A percentile compares a stretch with the other conserved stretches of the same genome.
Evolutionary conservation across 2,888 invertebrate species (phyloP).

Genomic region (Miltochrista miniata): DNA sequence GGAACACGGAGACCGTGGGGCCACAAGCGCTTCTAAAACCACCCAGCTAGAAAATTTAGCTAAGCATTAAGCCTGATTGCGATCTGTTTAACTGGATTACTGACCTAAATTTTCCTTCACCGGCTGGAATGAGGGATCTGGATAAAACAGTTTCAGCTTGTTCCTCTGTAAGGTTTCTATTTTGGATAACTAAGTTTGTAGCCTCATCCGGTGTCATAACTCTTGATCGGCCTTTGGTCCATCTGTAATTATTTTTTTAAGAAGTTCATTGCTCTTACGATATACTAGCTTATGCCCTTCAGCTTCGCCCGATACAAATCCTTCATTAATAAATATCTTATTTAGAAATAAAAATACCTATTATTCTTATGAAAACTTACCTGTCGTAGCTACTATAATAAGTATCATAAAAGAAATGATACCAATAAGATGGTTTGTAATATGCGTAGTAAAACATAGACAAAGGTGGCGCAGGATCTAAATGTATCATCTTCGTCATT

Average conservation of each 20-base stretch:
- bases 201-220: slow-evolving; percentile 58
- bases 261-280: too few species aligned
- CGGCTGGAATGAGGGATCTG: slow-evolving; percentile 67
- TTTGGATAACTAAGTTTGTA: slow-evolving; percentile 61
- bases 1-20: too few species aligned
- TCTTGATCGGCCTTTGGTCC: slow-evolving; percentile 36
- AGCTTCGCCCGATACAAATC: too few species aligned
- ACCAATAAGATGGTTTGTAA: slow-evolving; percentile 38
- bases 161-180: slow-evolving; percentile 65
- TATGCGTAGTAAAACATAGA: slow-evolving; percentile 42
- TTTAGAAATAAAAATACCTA: background rate
- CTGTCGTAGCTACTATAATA: slow-evolving; percentile 56
- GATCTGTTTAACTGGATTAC: background rate
- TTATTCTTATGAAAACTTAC: slow-evolving; percentile 29
- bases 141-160: slow-evolving; percentile 76
- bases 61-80: background rate
- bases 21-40: too few species aligned
- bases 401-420: slow-evolving; percentile 37
- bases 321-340: too few species aligned
- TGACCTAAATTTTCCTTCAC: slow-evolving; percentile 67
- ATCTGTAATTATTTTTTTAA: slow-evolving; percentile 33
- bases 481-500: slow-evolving; percentile 71
- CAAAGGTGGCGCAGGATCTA: slow-evolving; percentile 47
- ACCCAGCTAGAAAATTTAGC: too few species aligned
- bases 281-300: too few species aligned